Evolutionary conservation across 2,113 vertebrate species (phyloP), one percentile per base, ranked within the genome.

Genomic region (Spermophilus dauricus): DNA sequence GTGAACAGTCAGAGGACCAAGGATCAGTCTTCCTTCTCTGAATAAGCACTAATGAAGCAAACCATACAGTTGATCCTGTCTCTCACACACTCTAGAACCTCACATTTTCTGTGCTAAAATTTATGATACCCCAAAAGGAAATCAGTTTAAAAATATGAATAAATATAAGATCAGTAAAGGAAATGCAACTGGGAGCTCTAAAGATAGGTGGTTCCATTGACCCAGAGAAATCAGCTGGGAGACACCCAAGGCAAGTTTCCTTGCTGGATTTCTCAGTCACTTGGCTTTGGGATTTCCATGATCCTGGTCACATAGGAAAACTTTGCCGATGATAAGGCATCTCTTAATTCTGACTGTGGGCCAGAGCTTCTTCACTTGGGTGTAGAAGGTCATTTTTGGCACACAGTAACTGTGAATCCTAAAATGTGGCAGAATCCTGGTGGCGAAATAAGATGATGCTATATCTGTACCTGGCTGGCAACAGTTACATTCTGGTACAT

Each of bases 91-190:
- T 63, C 65, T 39, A 85, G 65, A 78, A 61, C 42, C 45, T 73
- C 12, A n/a, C 2, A 3, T 72, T 92, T 89, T 51, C 89, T 86
- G 45, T 75, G 61, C 78, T 77, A 86, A 90, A 53, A 65, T 56
- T 32, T 45, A 83, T 30, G 61, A 83, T 42, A 83, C 75, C 56
- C 61, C 45, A 93, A 45, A n/a, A 83, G 69, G 81, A 89, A 87
- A 83, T 12, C 11, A 39, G 22, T 61, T 91, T 37, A 72, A 72
- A 77, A 77, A 8, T 78, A 28, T 53, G 45, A 77, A 65, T 78
- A 94, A 90, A 91, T 12, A n/a, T 6, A 61, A 88, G 67, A 37
- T 93, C 69, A 34, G 86, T 51, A 65, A 37, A 90, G 63, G 61
- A 39, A 32, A 48, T 45, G 26, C 37, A 93, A 80, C 48, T 76